Base-by-base conservation (phyloP, 23 tunicate species). In the Styela clava region DNA sequence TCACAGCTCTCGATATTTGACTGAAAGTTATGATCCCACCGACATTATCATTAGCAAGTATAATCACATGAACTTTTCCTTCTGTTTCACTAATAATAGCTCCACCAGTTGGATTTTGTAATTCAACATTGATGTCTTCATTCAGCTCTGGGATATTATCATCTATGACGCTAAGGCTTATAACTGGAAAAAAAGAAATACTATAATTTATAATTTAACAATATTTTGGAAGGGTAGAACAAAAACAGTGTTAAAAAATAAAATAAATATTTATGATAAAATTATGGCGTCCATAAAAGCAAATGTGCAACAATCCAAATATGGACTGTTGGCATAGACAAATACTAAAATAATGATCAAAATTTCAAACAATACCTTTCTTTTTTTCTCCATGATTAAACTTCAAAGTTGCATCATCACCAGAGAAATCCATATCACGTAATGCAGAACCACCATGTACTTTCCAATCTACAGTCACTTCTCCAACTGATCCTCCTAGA, bases 401-500 rank as follows among this genome's bases (percentile, higher is more conserved):
- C 71, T 83, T 86, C 33, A 91, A 31, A 77, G 97, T 91, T 52
- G 87, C 97, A 63, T 86, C 97, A 83, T 91, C 97, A n/a, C 90
- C 97, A 20, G 68, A 69, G 70, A 82, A 91, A 65, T 91, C 97
- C 64, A 52, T 31, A 67, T 91, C 86, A 22, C 90, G 84, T 63
- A 69, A 36, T 24, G 97, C 97, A 33, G 77, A 82, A 44, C 90
- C 90, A 37, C 90, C 78, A 23, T 69, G 56, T 62, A 84, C 85
- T 7, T 78, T 2, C 90, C 97, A 91, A 35, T 91, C 97, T 52
- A 86, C 85, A 1, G 85, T 79, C 18, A 91, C 90, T 1, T 83
- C 73, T 29, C 97, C 97, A 82, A 91, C 79, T 35, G 87, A 82
- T 24, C 97, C 97, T 35, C 90, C 97, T 91, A 24, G 35, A 52